Evolutionary conservation across 2,888 invertebrate species (phyloP), one percentile per base, ranked within the genome.

Genomic region (Dicranocentrus wangi): DNA sequence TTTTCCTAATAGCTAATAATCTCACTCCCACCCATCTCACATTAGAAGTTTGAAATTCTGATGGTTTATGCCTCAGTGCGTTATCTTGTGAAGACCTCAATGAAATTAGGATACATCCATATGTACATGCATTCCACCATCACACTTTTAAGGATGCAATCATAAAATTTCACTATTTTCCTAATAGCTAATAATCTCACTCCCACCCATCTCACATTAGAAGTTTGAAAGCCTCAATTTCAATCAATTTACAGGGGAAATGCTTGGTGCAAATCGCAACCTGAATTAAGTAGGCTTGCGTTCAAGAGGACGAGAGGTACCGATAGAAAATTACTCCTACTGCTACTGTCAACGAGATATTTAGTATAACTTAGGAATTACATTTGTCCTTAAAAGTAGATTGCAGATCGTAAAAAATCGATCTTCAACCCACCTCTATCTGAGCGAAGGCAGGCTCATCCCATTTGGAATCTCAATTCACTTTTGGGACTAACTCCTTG

Each of bases 311-410:
- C 47, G 47, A 47, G n/a, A n/a, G n/a, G n/a, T 51, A 17, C 28
- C 21, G 15, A 47, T 42, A 75, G 27, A 43, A 65, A 32, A 27
- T 42, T 55, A 58, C 61, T 78, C 70, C 77, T 78, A 61, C 70
- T 61, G 77, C 77, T 77, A 77, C 69, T 78, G 70, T 78, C 77
- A 69, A 78, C 70, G 70, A 78, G 77, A 78, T 70, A 78, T 69
- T 78, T 78, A 68, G 51, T 51, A 21, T 51, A 68, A 17, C 51
- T 68, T 53, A 27, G 53, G 70, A 78, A 78, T 78, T 78, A 78
- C 70, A 63, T 78, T 78, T 78, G 23, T 70, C 77, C 77, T 70
- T 78, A 78, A 78, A 78, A 70, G 70, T 53, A 39, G 32, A 63
- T 61, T 32, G 61, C 27, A 39, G 63, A 13, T 78, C 69, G 70